phyloP scores from a whole-genome alignment of 2,888 invertebrate genomes.

The Polietes domitor region DNA sequence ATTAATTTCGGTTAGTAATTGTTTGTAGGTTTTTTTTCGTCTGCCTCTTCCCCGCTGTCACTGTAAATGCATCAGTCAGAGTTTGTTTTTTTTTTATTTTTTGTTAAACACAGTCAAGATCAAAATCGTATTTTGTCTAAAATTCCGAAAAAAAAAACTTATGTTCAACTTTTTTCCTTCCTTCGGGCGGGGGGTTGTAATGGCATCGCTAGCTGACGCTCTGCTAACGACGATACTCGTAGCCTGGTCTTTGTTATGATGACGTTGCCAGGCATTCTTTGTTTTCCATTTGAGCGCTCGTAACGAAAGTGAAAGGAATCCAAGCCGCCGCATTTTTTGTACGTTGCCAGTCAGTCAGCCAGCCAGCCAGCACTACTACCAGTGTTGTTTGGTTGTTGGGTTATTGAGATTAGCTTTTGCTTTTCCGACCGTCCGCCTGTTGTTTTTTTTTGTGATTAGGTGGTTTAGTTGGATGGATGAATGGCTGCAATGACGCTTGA shows the following conservation, averaged over 20 bases:
- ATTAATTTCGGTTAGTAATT: slow-evolving; percentile 48
- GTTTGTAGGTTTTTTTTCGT: slow-evolving; percentile 40
- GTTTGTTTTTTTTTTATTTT: slow-evolving; percentile 34
- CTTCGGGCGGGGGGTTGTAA: slow-evolving; percentile 23
- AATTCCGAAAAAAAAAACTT: slow-evolving; percentile 48
- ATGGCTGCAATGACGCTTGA: slow-evolving; percentile 3
- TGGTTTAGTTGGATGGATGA: slow-evolving; percentile 16
- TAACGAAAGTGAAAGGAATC: slow-evolving; percentile 64
- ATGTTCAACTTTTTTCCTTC: slow-evolving; percentile 20
- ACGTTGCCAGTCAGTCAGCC: not conserved
- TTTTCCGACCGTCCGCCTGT: not conserved
- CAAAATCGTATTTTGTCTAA: slow-evolving; percentile 64
- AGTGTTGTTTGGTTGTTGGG: too few relatives aligned
- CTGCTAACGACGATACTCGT: not conserved
- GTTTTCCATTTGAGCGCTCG: slow-evolving; percentile 20
- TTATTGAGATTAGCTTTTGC: slow-evolving; percentile 29
- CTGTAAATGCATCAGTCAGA: slow-evolving; percentile 13
- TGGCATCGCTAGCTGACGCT: not conserved
- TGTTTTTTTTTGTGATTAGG: not conserved
- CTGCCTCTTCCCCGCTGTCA: not conserved
- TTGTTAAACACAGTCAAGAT: slow-evolving; percentile 58
- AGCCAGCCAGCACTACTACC: slow-evolving; percentile 31
- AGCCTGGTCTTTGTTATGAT: not conserved
- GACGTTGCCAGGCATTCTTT: slow-evolving; percentile 55
- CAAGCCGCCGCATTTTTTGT: not conserved